Percentiles rank a stretch among this genome's conserved stretches.
Conservation (phyloP, 2,888 invertebrate species). For the Microchrysa polita region DNA sequence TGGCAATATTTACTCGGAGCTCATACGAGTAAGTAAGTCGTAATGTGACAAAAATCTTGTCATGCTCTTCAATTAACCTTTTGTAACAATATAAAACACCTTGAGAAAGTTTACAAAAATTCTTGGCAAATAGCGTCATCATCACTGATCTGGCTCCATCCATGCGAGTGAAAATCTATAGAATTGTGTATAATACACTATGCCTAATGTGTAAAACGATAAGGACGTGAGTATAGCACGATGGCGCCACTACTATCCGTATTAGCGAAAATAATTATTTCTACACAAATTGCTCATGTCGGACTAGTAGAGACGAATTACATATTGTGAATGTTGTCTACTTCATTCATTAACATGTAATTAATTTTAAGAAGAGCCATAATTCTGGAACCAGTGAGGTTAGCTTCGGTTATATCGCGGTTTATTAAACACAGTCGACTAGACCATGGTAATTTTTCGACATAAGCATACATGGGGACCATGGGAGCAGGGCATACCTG, state of each 20-base stretch:
- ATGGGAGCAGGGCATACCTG: too few species aligned
- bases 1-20: too few species aligned
- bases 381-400: background rate
- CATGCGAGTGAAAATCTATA: too few species aligned
- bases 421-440: too few species aligned
- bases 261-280: background rate
- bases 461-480: too few species aligned
- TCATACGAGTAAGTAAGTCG: too few species aligned
- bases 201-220: too few species aligned
- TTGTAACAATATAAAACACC: slow-evolving; percentile 22
- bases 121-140: slow-evolving; percentile 17
- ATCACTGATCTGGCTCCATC: background rate
- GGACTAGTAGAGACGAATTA: too few species aligned
- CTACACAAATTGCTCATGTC: background rate
- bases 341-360: background rate
- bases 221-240: background rate
- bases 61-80: slow-evolving; percentile 26
- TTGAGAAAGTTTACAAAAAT: slow-evolving; percentile 29
- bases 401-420: background rate
- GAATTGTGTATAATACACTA: too few species aligned
- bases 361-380: background rate
- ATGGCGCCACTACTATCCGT: background rate
- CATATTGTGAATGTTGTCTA: background rate
- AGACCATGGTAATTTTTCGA: too few species aligned
- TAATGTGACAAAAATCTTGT: slow-evolving; percentile 19